A percentile compares a stretch with the other conserved stretches of the same genome.
Evolutionary conservation across 2,888 invertebrate species (phyloP).

Genomic region (Lasioglossum vierecki): DNA sequence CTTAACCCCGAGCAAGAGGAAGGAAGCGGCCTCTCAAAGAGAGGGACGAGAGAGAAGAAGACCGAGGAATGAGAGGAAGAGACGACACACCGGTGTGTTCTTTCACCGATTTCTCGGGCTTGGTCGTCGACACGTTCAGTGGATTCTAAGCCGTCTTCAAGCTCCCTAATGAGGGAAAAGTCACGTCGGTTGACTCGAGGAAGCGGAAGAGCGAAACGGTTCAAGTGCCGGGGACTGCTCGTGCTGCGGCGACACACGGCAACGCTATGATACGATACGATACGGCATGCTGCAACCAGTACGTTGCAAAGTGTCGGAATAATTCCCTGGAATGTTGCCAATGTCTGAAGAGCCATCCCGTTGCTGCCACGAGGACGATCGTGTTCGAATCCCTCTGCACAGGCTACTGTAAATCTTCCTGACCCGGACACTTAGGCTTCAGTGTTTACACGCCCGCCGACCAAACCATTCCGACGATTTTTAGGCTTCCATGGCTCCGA

Average conservation of each 20-base stretch:
- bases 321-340: conserved; percentile 75
- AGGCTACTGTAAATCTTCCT: neutral
- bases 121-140: conserved; percentile 48
- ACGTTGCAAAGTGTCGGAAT: conserved; percentile 64
- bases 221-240: conserved; percentile 37
- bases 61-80: neutral
- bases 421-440: neutral
- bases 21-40: neutral
- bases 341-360: conserved; percentile 57
- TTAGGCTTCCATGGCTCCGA: neutral
- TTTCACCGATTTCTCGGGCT: conserved; percentile 30
- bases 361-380: neutral
- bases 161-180: conserved; percentile 52
- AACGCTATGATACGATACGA: conserved; percentile 46
- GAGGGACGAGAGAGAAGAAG: neutral
- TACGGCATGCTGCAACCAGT: conserved; percentile 60
- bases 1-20: neutral
- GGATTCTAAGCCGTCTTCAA: conserved; percentile 30
- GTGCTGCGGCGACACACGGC: conserved; percentile 35
- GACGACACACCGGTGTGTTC: conserved; percentile 13
- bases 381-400: conserved; percentile 18
- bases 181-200: conserved; percentile 47
- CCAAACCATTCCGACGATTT: neutral
- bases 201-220: conserved; percentile 30
- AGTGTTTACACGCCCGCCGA: conserved; percentile 5